Conservation (phyloP, 2,797 vertebrate species). For the Orientallactaga sibirica region DNA sequence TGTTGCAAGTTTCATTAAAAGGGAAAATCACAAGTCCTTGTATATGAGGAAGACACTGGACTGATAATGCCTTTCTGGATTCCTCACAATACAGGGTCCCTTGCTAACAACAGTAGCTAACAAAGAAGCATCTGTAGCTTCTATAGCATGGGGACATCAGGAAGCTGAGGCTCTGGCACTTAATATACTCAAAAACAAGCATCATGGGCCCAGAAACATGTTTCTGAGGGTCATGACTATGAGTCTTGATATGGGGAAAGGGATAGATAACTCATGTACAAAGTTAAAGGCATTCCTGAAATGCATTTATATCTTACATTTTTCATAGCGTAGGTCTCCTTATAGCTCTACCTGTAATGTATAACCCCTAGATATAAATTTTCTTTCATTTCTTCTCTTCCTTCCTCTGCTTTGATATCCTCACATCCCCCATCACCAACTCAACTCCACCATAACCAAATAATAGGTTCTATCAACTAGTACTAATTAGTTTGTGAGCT, state of each 20-base stretch:
- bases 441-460: neutral
- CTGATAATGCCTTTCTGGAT: neutral
- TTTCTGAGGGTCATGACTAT: neutral
- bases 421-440: neutral
- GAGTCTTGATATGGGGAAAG: neutral
- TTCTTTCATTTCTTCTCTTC: neutral
- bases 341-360: neutral
- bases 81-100: neutral
- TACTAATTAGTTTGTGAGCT: neutral
- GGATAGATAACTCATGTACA: neutral
- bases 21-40: neutral
- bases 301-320: neutral
- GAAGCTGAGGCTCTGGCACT: neutral
- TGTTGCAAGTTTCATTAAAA: slow-evolving; percentile 46
- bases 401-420: neutral
- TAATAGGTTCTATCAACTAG: neutral
- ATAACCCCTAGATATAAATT: neutral
- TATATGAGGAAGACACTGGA: neutral
- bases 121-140: neutral
- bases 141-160: fast-evolving
- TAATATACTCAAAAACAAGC: neutral
- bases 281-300: neutral
- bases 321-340: neutral
- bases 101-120: neutral
- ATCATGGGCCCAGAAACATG: neutral